Conservation (phyloP, 2,113 vertebrate species). For the Chrysemys picta region DNA sequence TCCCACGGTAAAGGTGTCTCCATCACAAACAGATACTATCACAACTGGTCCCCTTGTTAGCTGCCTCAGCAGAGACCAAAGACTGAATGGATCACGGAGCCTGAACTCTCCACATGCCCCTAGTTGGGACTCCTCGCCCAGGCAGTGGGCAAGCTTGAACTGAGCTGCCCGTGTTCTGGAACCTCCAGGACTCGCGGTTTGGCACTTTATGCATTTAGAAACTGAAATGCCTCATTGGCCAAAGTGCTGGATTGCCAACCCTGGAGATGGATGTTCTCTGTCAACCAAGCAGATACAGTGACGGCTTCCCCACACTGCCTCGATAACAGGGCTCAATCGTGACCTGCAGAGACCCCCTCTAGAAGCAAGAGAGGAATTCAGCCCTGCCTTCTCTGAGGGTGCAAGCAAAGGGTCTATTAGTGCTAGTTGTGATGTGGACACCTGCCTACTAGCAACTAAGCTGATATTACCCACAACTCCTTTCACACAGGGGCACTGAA, state of each 20-base stretch:
- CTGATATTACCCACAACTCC: background rate
- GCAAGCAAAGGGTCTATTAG: background rate
- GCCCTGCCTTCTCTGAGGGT: background rate
- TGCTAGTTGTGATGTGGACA: background rate
- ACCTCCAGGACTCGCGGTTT: background rate
- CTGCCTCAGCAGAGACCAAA: background rate
- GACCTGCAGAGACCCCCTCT: background rate
- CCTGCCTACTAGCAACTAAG: background rate
- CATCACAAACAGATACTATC: background rate
- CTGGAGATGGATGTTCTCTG: background rate
- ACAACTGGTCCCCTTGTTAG: background rate
- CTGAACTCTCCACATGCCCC: too few relatives aligned
- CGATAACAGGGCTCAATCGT: background rate
- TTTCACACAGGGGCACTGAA: background rate
- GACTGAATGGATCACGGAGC: fast-evolving
- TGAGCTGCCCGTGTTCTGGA: background rate
- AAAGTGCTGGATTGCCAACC: background rate
- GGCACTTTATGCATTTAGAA: background rate
- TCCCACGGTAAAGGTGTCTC: background rate
- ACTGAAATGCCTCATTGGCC: background rate
- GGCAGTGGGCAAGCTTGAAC: background rate
- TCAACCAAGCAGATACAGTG: background rate
- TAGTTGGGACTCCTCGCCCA: background rate
- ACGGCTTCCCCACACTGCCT: background rate
- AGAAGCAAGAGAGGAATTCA: background rate